Percentiles rank a stretch among this genome's conserved stretches.
These are phyloP conservation scores for Morinoia aosen DNA, from an alignment of 2,888 invertebrate genomes.

Conservation along the genomic window DNA sequence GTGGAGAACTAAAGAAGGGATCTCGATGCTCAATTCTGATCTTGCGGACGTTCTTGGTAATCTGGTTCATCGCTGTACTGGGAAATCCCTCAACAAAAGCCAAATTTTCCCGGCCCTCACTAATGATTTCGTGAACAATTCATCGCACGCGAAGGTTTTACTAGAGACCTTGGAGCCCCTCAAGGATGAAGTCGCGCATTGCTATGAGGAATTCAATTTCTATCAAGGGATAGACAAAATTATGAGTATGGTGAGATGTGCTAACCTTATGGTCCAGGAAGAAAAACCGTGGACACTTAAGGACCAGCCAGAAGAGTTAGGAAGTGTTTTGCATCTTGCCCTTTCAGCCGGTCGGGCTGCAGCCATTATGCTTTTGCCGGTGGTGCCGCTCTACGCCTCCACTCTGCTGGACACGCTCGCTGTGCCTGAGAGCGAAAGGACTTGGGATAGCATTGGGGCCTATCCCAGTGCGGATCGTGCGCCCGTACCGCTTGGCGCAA, in stretches of 20 bases:
- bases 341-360: constrained; percentile 87
- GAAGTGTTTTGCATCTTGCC: constrained; percentile 84
- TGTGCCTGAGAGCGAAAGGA: constrained; percentile 44
- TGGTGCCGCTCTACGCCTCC: constrained; percentile 77
- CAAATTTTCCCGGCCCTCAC: constrained; percentile 79
- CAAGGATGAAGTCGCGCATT: constrained; percentile 74
- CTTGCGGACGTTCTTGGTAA: constrained; percentile 94
- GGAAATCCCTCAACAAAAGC: constrained; percentile 83
- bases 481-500: constrained; percentile 44
- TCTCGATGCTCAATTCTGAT: constrained; percentile 86
- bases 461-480: background rate
- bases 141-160: constrained; percentile 46
- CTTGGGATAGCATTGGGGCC: constrained; percentile 51
- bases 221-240: constrained; percentile 86
- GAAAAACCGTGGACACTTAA: constrained; percentile 90
- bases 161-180: constrained; percentile 27
- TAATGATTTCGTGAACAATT: constrained; percentile 36
- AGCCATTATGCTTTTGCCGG: constrained; percentile 86
- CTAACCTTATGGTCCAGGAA: constrained; percentile 89
- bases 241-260: constrained; percentile 81
- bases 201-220: constrained; percentile 84
- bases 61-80: constrained; percentile 85
- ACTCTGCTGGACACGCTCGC: constrained; percentile 59
- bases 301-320: constrained; percentile 77
- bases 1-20: constrained; percentile 76